Base-by-base conservation (phyloP, 2,113 vertebrate genomes). In the Antechinus stuartii region DNA sequence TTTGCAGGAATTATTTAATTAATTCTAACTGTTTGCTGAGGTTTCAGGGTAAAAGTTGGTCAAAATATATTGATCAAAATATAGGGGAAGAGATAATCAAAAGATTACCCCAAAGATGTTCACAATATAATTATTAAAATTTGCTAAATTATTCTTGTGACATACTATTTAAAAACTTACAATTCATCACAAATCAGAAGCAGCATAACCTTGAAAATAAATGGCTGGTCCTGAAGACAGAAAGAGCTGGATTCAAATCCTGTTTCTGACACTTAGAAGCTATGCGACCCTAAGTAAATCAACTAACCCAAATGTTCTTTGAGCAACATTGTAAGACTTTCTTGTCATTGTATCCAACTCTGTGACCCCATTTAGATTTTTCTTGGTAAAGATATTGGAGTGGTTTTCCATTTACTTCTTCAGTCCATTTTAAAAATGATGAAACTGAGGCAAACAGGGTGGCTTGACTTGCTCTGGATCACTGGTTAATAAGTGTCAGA, bases 11-110 rank as follows among this genome's bases (percentile, higher is more conserved):
- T 89, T 25, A 90, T 54, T 89, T 9, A 47, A 92, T 47, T 94
- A 11, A 91, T 89, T 93, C 90, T 90, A 94, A 93, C 9, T 95
- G 30, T 46, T 95, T 91, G 46, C 49, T 93, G 26, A 90, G 90
- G 49, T 56, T 23, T 55, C 49, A 5, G 35, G 19, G 35, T 76
- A 76, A 22, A 22, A 42, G 30, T 16, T n/a, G 19, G n/a, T 5
- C 14, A 52, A 52, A 52, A 52, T 52, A 10, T 76, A 8, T 42
- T n/a, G 54, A 76, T 92, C 95, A 96, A 76, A 96, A 92, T 91
- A 46, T n/a, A 91, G 76, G 56, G 19, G 23, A 68, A 54, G 25
- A 49, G 49, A 54, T 68, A 92, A n/a, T 27, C 54, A 91, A 89
- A 50, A 47, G 23, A 47, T 89, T 94, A 49, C 14, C 19, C 24